Conservation (phyloP, 2,797 vertebrate genomes). For the Semaprochilodus insignis region DNA sequence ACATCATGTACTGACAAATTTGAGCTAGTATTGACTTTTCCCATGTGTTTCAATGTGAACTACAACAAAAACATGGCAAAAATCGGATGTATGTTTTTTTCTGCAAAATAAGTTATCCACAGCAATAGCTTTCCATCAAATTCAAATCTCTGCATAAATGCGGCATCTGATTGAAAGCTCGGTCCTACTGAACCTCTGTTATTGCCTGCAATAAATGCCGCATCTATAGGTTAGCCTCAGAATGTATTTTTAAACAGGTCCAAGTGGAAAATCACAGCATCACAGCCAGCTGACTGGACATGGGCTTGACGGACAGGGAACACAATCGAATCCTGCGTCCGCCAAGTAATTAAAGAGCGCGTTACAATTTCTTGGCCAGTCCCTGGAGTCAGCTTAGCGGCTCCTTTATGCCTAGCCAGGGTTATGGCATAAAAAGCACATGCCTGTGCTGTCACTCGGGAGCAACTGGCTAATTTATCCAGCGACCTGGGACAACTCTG, state of each 20-base stretch:
- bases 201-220: not conserved
- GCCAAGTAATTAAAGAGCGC: conserved; percentile 75
- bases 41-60: too few relatives aligned
- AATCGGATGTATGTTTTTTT: too few relatives aligned
- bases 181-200: too few relatives aligned
- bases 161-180: too few relatives aligned
- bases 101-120: too few relatives aligned
- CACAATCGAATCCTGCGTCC: conserved; percentile 38
- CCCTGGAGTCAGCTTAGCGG: conserved; percentile 41
- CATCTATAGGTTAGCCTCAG: not conserved
- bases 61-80: too few relatives aligned
- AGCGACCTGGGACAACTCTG: conserved; percentile 67
- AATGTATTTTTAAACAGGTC: conserved; percentile 73
- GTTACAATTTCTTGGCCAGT: conserved; percentile 41
- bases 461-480: conserved; percentile 69
- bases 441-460: conserved; percentile 64
- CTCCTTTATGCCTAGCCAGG: conserved; percentile 46
- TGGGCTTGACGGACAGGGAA: conserved; percentile 70
- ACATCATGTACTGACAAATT: not conserved
- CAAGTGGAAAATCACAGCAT: conserved; percentile 64
- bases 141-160: too few relatives aligned
- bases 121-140: too few relatives aligned
- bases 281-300: conserved; percentile 59
- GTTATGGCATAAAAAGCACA: conserved; percentile 66
- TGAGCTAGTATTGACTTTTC: too few relatives aligned